Evolutionary conservation across 2,888 invertebrate species (phyloP).

Genomic region (Corythucha ciliata): DNA sequence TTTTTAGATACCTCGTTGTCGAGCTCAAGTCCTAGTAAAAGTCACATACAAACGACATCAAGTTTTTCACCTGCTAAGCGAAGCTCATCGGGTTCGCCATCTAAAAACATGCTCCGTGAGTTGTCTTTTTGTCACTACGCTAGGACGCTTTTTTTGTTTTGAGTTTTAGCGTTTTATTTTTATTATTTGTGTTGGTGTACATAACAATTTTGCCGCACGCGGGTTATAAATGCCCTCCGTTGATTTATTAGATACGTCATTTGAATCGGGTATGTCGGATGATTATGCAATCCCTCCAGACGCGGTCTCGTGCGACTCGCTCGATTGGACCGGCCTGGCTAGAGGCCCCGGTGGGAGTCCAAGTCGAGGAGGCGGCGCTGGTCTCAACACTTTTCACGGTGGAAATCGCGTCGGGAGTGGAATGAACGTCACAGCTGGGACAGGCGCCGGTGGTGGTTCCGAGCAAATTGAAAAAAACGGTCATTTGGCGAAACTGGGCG

Average conservation of each 20-base stretch:
- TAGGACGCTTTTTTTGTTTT: constrained; percentile 50
- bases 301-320: constrained; percentile 66
- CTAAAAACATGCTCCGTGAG: constrained; percentile 64
- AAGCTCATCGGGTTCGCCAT: constrained; percentile 72
- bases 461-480: constrained; percentile 83
- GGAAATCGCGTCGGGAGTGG: constrained; percentile 44
- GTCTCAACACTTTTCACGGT: constrained; percentile 21
- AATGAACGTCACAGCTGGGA: too few relatives aligned
- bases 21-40: constrained; percentile 74
- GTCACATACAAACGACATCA: constrained; percentile 68
- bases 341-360: constrained; percentile 40
- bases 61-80: constrained; percentile 76
- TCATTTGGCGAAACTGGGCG: constrained; percentile 81
- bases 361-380: constrained; percentile 21
- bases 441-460: constrained; percentile 42
- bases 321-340: constrained; percentile 61
- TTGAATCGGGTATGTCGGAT: constrained; percentile 89
- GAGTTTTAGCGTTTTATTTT: constrained; percentile 3
- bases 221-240: not conserved
- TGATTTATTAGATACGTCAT: constrained; percentile 61
- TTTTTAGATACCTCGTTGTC: constrained; percentile 49
- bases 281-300: constrained; percentile 96
- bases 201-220: not conserved
- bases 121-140: constrained; percentile 43
- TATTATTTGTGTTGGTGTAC: constrained; percentile 1